phyloP scores from a whole-genome alignment of 2,113 vertebrate species.

The Chrysochloris asiatica region DNA sequence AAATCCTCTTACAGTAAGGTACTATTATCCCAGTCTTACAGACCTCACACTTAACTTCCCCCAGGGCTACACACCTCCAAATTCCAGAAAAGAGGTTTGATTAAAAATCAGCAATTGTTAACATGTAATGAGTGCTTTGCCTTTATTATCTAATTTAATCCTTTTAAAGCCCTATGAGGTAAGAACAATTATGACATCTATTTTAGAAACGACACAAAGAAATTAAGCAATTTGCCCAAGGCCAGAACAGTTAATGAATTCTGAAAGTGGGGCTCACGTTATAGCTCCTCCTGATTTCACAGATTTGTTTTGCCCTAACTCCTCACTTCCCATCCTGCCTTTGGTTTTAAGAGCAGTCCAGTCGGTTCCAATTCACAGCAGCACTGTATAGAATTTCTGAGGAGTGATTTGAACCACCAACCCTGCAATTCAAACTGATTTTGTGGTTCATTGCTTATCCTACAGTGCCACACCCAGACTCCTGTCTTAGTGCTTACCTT shows the following conservation, averaged over 20 bases:
- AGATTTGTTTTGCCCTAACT: background rate
- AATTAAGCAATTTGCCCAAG: background rate
- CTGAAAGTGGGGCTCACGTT: too few species aligned
- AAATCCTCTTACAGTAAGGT: background rate
- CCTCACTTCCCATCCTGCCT: background rate
- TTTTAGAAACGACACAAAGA: background rate
- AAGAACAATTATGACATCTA: background rate
- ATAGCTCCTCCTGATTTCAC: background rate
- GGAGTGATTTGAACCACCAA: too few species aligned
- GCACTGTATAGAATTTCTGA: too few species aligned
- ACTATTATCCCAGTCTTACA: background rate
- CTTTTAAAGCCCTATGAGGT: background rate
- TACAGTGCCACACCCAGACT: too few species aligned
- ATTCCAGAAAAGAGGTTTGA: background rate
- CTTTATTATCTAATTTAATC: background rate
- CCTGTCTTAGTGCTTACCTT: background rate
- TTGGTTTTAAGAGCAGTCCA: too few species aligned
- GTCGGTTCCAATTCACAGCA: too few species aligned
- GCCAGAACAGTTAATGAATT: background rate
- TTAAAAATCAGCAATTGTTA: background rate
- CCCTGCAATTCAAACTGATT: too few species aligned
- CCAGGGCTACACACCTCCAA: background rate
- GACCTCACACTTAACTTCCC: background rate
- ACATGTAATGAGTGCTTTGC: background rate
- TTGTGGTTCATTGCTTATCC: too few species aligned